phyloP scores from a whole-genome alignment of 1,140 invertebrate species.

The Philotrypesis tridentata region DNA sequence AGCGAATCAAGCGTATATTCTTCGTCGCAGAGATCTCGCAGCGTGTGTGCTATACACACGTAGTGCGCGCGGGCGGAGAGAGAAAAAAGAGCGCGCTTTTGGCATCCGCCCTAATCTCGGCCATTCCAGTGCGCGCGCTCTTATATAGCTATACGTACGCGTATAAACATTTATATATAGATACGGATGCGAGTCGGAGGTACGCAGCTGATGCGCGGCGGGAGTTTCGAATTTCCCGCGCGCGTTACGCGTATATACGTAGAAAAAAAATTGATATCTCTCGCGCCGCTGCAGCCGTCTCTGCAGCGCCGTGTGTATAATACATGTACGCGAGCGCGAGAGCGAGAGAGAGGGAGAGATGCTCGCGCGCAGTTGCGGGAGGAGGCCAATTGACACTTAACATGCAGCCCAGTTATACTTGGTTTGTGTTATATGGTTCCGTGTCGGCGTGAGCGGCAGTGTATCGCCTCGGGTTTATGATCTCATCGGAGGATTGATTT shows the following conservation, averaged over 20 bases:
- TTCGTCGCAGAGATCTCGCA: background rate
- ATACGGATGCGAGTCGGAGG: background rate
- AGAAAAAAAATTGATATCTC: too few relatives aligned
- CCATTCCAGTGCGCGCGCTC: background rate
- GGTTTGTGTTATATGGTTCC: constrained; percentile 64
- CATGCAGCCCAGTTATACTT: constrained; percentile 63
- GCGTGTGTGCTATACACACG: too few relatives aligned
- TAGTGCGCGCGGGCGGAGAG: background rate
- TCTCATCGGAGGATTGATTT: constrained; percentile 74
- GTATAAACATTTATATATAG: background rate
- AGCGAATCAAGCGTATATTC: background rate
- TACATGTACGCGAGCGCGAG: background rate
- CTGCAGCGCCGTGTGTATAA: too few relatives aligned
- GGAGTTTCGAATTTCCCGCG: background rate
- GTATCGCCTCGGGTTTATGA: constrained; percentile 73
- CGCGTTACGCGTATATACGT: background rate
- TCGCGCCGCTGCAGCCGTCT: too few relatives aligned
- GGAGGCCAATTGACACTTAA: constrained; percentile 69
- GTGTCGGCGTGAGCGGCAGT: constrained; percentile 61
- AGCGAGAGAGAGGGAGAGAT: background rate
- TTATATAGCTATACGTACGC: background rate
- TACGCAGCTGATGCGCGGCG: background rate
- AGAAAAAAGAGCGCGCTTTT: background rate
- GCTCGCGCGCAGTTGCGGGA: background rate
- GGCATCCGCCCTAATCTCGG: constrained; percentile 7